phyloP scores from a whole-genome alignment of 2,113 vertebrate genomes.

The Dicentrarchus labrax region DNA sequence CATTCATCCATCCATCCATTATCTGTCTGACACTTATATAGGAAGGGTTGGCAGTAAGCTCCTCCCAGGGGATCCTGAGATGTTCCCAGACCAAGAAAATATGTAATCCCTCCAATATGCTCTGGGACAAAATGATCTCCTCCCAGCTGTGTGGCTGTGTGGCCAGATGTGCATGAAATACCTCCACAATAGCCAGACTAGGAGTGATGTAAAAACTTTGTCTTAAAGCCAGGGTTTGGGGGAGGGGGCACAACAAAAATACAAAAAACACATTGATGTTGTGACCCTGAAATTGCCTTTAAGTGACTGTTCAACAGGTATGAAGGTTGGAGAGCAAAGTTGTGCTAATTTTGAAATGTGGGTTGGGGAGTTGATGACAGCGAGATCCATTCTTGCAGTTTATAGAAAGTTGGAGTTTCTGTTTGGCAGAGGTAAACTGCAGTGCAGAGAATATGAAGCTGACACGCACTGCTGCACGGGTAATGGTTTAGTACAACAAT shows the following conservation, averaged over 20 bases:
- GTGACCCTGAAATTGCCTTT: neutral
- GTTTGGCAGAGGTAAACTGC: slow-evolving; percentile 9
- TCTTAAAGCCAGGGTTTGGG: no score
- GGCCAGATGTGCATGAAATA: neutral
- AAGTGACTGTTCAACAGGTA: neutral
- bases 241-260: no score
- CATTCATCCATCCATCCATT: no score
- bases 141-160: no score
- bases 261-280: no score
- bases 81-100: neutral
- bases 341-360: neutral
- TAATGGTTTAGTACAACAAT: slow-evolving; percentile 33
- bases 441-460: slow-evolving; percentile 20
- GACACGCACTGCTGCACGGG: slow-evolving; percentile 19
- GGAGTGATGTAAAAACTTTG: neutral
- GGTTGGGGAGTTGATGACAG: neutral
- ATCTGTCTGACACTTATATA: no score
- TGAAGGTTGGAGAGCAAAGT: neutral
- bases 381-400: neutral
- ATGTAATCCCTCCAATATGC: neutral
- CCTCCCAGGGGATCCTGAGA: no score
- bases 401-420: slow-evolving; percentile 19
- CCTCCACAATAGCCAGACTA: neutral
- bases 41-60: no score
- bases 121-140: neutral